A percentile compares a stretch with the other conserved stretches of the same genome.
Evolutionary conservation across 2,113 vertebrate genomes (phyloP).

Genomic region (Ammodytes marinus): DNA sequence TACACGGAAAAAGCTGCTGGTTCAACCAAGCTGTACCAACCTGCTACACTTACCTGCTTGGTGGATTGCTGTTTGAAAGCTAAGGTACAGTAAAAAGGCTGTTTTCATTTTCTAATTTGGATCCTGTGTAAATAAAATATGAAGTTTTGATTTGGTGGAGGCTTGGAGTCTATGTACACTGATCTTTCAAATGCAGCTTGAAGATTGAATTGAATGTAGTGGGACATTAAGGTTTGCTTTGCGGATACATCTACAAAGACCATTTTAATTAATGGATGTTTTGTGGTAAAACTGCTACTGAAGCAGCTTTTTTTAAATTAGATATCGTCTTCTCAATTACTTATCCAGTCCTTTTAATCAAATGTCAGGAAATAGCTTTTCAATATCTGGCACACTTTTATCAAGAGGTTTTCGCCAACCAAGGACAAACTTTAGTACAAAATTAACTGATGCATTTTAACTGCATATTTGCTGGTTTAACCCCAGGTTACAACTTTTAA

Average conservation of each 20-base stretch:
- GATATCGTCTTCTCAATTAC: conserved; percentile 7
- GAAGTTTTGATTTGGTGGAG: conserved; percentile 5
- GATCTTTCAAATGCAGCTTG: conserved; percentile 27
- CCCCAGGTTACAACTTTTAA: no score
- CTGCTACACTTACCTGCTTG: conserved; percentile 22
- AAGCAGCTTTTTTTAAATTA: conserved; percentile 38
- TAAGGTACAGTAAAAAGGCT: conserved; percentile 68
- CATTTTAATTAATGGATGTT: conserved; percentile 43
- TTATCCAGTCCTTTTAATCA: conserved; percentile 35
- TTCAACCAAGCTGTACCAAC: conserved; percentile 19
- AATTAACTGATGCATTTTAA: no score
- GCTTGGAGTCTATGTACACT: not conserved
- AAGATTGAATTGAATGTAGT: conserved; percentile 4
- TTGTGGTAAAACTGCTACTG: conserved; percentile 1
- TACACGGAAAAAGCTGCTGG: conserved; percentile 38
- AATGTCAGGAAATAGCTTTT: conserved; percentile 31
- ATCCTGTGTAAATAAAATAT: conserved; percentile 27
- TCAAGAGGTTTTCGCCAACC: not conserved
- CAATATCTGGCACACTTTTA: not conserved
- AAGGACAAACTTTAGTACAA: conserved; percentile 14
- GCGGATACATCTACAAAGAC: conserved; percentile 18
- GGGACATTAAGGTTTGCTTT: not conserved
- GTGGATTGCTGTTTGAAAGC: conserved; percentile 33
- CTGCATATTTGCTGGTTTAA: no score
- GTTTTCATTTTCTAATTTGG: not conserved